These are phyloP conservation scores for Liodrosophila aerea DNA, from an alignment of 2,888 invertebrate species.

Conservation along the genomic window DNA sequence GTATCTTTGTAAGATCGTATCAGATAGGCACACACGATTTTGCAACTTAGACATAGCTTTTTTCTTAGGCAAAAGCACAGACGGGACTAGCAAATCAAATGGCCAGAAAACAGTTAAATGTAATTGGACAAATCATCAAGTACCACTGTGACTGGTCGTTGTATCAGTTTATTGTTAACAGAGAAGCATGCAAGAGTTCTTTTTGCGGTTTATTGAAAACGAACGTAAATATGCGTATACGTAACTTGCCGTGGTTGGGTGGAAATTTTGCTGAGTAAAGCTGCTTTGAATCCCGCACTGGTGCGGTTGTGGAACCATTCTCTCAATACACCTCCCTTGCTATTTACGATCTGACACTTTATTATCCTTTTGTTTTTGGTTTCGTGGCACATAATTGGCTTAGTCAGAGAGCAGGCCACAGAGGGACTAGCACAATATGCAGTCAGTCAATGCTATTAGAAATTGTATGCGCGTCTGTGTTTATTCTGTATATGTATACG, in stretches of 20 bases:
- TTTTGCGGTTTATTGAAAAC: no score
- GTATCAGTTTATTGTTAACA: no score
- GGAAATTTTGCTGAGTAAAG: constrained; percentile 57
- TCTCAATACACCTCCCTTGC: not conserved
- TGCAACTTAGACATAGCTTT: no score
- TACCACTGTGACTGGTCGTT: no score
- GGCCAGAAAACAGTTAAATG: not conserved
- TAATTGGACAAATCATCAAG: not conserved
- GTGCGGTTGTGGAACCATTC: constrained; percentile 16
- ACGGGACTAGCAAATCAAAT: no score
- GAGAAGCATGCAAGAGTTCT: no score
- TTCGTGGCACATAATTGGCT: constrained; percentile 56
- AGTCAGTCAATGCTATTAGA: constrained; percentile 45
- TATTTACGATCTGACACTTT: constrained; percentile 66
- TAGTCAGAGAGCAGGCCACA: constrained; percentile 22
- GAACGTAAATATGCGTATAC: no score
- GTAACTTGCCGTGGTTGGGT: constrained; percentile 10
- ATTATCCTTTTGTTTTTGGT: constrained; percentile 68
- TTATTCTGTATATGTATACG: no score
- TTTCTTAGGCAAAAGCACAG: no score
- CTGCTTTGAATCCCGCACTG: constrained; percentile 40
- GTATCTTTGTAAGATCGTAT: no score
- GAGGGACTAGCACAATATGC: constrained; percentile 2
- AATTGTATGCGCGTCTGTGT: constrained; percentile 36
- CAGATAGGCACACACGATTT: no score